Evolutionary conservation across 1,140 invertebrate genomes (phyloP), one percentile per base, ranked within the genome.

Genomic region (Drosophila mojavensis): DNA sequence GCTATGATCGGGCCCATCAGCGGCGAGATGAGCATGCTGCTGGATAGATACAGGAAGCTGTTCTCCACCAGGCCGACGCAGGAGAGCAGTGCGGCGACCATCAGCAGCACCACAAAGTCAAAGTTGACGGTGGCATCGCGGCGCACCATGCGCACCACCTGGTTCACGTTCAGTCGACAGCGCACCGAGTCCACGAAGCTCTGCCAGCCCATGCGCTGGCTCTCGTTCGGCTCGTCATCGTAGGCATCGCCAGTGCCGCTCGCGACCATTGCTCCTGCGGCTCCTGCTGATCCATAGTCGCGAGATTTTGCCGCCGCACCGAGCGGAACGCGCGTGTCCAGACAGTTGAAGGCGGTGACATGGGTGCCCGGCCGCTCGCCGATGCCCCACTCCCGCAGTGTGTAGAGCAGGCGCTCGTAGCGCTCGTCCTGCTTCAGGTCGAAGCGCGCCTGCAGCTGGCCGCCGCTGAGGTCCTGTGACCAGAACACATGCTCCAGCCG

Each of bases 1-100:
- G 96, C 96, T 79, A 96, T 94, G 36, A 97, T 95, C 2, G 96
- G 96, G 33, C 95, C 95, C 96, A 97, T 96, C 6, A 97, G 92
- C 1, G 96, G 96, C 0, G 96, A 96, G 33, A 96, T 95, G 5
- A 97, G 93, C 96, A 97, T 97, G 79, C 95, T 96, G 59, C 96
- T 96, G 2, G 96, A 95, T 3, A 96, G 86, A 66, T 94, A 93
- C 4, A 96, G 94, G 28, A 94, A 94, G 71, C 95, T 97, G 89
- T 96, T 95, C 89, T 97, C 97, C 5, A 96, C 93, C 20, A 97
- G 92, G 5, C 97, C 96, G 39, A 97, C 93, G 33, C 95, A 93
- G n/a, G 94, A 93, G 0, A 94, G 86, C 55, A 93, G 94, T 85
- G 94, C 95, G 6, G 96, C 96, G 0, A 96, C 93, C 15, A 95